Evolutionary conservation across 2,797 vertebrate species (phyloP).

Genomic region (Gallirallus australis): DNA sequence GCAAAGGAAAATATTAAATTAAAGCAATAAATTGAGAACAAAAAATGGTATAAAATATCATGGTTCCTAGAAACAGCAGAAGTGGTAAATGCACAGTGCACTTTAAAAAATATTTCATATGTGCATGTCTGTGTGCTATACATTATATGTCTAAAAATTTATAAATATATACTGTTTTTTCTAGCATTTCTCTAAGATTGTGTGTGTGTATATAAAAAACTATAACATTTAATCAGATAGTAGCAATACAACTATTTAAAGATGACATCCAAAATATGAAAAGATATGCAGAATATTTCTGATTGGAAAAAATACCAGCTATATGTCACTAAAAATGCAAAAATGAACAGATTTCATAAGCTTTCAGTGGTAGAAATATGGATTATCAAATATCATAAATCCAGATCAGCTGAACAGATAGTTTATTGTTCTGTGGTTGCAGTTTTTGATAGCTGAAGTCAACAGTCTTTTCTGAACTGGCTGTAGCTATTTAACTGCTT

Average conservation of each 20-base stretch:
- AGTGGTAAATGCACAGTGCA: not conserved
- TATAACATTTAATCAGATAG: not conserved
- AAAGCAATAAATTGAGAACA: not conserved
- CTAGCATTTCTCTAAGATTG: not conserved
- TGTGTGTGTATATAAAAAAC: not conserved
- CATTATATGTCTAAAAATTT: not conserved
- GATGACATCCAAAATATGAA: not conserved
- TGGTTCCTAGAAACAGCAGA: not conserved
- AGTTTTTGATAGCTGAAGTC: not conserved
- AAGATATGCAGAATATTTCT: not conserved
- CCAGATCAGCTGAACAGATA: not conserved
- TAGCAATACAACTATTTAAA: not conserved
- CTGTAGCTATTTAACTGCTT: not conserved
- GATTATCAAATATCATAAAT: not conserved
- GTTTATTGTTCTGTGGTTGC: not conserved
- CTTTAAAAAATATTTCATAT: not conserved
- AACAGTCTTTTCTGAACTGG: not conserved
- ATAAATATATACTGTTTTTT: not conserved
- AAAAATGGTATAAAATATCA: not conserved
- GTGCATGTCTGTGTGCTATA: not conserved
- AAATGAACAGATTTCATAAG: rapidly evolving
- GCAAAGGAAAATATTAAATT: not conserved
- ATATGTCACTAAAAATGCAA: not conserved
- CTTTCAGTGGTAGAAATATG: not conserved
- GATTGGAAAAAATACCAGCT: not conserved